Base-by-base conservation (phyloP, 2,113 vertebrate genomes). In the Hirundichthys speculiger region DNA sequence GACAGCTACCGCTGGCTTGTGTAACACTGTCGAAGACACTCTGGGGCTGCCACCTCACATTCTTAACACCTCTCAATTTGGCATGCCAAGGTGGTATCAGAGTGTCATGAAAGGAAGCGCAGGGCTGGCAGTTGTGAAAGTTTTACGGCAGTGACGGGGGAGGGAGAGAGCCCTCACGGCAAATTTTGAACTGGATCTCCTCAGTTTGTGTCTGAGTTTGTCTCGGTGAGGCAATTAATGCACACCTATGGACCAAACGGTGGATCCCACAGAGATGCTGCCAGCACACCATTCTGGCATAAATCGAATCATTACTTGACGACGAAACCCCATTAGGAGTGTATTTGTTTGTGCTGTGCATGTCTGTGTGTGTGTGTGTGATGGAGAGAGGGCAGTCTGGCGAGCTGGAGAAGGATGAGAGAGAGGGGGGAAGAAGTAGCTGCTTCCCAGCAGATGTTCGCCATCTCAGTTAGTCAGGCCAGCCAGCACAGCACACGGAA, bases 301-400 rank as follows among this genome's bases (percentile, higher is more conserved):
- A 79, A 86, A 82, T 86, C 78, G 77, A 64, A 72, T 18, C 61
- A 21, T 40, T 78, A 13, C 71, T 65, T 63, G 74, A 77, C 70
- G 69, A 60, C 66, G 58, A 87, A 84, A 70, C 55, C 76, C 79
- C 64, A 87, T 84, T 82, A 84, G 68, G 43, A 18, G 5, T 54
- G 20, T 80, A 40, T 80, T 49, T 72, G 30, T 77, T 22, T 52
- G 55, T 39, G 54, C 52, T 80, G 45, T 72, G 30, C 75, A 21
- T 52, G 42, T 67, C 43, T 42, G 46, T 40, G 49, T 24, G 41
- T 39, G 49, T 43, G 64, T 60, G 46, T 57, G 42, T 55, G 68
- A 40, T 11, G 16, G 14, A 64, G 51, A 0, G 25, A 21, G 61
- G 24, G 21, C 46, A 55, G 66, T 73, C 45, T 69, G 64, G 27